A percentile compares a stretch with the other conserved stretches of the same genome.
Conservation (phyloP, 1,140 invertebrate genomes). For the Ostrea denselamellosa region DNA sequence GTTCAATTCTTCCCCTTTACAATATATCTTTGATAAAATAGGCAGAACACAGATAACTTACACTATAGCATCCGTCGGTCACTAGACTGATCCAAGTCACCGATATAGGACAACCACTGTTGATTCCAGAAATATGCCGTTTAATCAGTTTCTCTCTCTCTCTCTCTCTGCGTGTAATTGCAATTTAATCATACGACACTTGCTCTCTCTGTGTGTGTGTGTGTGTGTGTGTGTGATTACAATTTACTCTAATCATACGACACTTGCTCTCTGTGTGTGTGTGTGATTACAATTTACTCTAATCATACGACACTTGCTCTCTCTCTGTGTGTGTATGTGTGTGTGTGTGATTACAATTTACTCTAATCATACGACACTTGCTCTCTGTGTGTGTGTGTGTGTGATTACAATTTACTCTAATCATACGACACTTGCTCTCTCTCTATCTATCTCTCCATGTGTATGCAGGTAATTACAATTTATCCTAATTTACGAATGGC, state of each 20-base stretch:
- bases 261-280: not conserved
- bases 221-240: not conserved
- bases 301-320: not conserved
- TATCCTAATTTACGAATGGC: not conserved
- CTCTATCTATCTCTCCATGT: no score
- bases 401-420: not conserved
- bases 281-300: not conserved
- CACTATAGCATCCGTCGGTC: no score
- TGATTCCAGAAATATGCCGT: no score
- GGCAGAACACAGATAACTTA: no score
- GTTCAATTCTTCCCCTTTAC: no score
- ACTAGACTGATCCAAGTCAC: no score
- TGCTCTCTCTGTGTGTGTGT: not conserved
- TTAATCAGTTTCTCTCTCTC: not conserved
- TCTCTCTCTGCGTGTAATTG: not conserved
- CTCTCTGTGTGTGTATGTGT: no score
- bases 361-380: not conserved
- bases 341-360: not conserved
- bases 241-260: not conserved
- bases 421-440: not conserved
- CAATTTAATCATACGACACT: not conserved
- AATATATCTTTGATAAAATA: no score
- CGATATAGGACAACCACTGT: no score
- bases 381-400: no score
- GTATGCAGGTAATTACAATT: not conserved